phyloP scores from a whole-genome alignment of 2,888 invertebrate species.

The Diachrysia chrysitis region DNA sequence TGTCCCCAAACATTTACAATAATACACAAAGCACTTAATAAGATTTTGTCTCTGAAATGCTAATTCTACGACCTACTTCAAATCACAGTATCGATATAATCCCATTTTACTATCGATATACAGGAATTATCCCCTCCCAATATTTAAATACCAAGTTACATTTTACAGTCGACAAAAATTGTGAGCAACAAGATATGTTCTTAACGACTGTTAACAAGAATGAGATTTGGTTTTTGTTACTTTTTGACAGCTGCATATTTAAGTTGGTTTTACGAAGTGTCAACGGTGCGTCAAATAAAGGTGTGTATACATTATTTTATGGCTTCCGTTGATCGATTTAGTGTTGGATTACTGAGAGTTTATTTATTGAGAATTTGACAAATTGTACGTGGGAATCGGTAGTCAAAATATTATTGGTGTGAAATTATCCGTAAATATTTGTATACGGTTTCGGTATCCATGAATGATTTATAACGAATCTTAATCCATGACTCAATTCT shows the following conservation, averaged over 20 bases:
- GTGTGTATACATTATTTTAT: slow-evolving; percentile 44
- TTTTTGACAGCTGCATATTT: slow-evolving; percentile 21
- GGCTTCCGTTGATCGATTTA: slow-evolving; percentile 45
- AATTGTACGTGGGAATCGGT: slow-evolving; percentile 29
- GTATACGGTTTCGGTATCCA: slow-evolving; percentile 6
- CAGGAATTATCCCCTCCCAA: slow-evolving; percentile 40
- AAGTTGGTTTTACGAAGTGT: slow-evolving; percentile 30
- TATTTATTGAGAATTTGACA: slow-evolving; percentile 32
- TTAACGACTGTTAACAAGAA: neutral
- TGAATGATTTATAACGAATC: slow-evolving; percentile 1
- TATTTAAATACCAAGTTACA: slow-evolving; percentile 18
- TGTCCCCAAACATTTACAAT: slow-evolving; percentile 30
- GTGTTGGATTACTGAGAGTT: slow-evolving; percentile 31
- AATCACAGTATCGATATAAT: slow-evolving; percentile 51
- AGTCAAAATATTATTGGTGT: slow-evolving; percentile 18
- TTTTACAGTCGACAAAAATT: slow-evolving; percentile 12
- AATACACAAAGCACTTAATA: slow-evolving; percentile 46
- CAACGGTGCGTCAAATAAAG: slow-evolving; percentile 47
- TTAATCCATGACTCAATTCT: neutral
- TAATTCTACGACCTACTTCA: slow-evolving; percentile 47
- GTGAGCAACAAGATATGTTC: neutral
- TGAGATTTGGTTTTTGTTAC: slow-evolving; percentile 11
- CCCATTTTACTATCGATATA: slow-evolving; percentile 43
- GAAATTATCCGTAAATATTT: slow-evolving; percentile 10
- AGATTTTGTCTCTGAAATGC: slow-evolving; percentile 56